phyloP scores from a whole-genome alignment of 2,888 invertebrate species.

The Glaucopsyche alexis region DNA sequence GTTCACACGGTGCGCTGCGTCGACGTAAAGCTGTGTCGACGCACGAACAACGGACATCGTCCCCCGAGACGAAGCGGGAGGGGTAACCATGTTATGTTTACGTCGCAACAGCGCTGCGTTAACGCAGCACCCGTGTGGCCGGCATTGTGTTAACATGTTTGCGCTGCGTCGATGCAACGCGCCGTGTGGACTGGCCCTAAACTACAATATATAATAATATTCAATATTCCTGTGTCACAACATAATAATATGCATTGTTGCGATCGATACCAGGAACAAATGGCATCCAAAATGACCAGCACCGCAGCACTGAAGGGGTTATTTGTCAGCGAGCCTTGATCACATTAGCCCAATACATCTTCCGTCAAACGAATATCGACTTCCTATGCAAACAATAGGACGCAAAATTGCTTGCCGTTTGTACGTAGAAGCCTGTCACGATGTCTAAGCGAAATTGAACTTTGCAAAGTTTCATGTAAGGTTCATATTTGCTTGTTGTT shows the following conservation, averaged over 20 bases:
- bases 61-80: too few species aligned
- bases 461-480: not conserved
- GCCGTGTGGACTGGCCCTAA: too few species aligned
- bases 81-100: too few species aligned
- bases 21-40: too few species aligned
- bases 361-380: not conserved
- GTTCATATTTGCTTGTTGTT: not conserved
- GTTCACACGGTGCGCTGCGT: too few species aligned
- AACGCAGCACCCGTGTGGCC: too few species aligned
- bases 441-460: not conserved
- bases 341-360: not conserved
- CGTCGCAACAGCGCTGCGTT: too few species aligned
- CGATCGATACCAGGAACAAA: not conserved
- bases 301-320: constrained; percentile 14
- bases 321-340: constrained; percentile 32
- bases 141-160: too few species aligned
- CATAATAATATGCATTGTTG: not conserved
- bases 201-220: too few species aligned
- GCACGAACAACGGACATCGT: too few species aligned
- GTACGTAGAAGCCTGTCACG: not conserved
- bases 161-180: too few species aligned
- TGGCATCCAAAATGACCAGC: not conserved
- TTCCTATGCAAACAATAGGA: not conserved
- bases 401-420: not conserved
- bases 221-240: too few species aligned